phyloP scores from a whole-genome alignment of 2,113 vertebrate species.

The Okapia johnstoni region DNA sequence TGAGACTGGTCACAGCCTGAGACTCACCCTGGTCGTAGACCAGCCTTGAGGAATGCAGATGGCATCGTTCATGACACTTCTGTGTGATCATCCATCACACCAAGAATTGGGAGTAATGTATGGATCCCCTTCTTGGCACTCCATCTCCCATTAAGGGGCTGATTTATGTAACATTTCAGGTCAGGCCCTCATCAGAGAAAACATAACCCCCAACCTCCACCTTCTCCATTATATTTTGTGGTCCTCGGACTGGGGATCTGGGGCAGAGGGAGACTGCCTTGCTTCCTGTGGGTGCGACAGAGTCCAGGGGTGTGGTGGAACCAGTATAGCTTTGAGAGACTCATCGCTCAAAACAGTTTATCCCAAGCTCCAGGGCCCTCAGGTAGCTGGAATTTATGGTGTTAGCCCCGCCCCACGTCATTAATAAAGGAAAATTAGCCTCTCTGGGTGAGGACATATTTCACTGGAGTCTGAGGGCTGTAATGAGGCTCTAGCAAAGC shows the following conservation, averaged over 20 bases:
- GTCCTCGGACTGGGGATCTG: not conserved
- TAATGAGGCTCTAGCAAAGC: conserved; percentile 82
- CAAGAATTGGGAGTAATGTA: not conserved
- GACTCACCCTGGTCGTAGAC: not conserved
- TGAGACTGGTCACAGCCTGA: not conserved
- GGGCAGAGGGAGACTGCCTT: not conserved
- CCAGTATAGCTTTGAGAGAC: not conserved
- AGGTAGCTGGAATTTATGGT: conserved; percentile 72
- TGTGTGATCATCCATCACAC: not conserved
- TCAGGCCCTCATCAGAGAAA: not conserved
- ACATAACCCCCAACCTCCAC: not conserved
- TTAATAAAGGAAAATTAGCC: conserved; percentile 82
- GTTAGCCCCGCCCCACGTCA: conserved; percentile 65
- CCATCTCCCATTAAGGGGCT: not conserved
- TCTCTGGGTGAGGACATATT: conserved; percentile 79
- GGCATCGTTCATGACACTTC: not conserved
- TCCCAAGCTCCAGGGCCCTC: conserved; percentile 18
- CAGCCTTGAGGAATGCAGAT: not conserved
- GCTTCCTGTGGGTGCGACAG: not conserved
- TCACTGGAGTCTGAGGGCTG: conserved; percentile 77
- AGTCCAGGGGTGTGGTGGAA: not conserved
- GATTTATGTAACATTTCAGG: not conserved
- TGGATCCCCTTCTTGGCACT: not conserved
- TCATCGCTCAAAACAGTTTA: not conserved
- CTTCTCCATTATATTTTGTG: not conserved